These are phyloP conservation scores for Eucriotettix oculatus DNA, from an alignment of 2,888 invertebrate species.

Conservation along the genomic window DNA sequence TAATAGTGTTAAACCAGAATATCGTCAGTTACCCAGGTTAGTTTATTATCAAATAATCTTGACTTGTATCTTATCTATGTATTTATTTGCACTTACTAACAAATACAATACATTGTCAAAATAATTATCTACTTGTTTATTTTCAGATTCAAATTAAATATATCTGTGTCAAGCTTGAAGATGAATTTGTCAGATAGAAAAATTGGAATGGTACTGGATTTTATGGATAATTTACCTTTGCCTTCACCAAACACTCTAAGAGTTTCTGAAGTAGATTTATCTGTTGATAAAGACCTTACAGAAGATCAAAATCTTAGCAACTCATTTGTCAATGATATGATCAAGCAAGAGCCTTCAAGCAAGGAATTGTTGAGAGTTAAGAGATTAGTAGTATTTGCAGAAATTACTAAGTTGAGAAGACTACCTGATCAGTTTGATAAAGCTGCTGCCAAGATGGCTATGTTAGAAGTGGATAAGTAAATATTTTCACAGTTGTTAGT, in stretches of 20 bases:
- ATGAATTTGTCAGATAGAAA: slow-evolving; percentile 59
- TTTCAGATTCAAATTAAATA: slow-evolving; percentile 54
- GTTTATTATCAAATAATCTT: not conserved
- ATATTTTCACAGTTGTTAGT: not conserved
- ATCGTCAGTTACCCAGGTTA: slow-evolving; percentile 47
- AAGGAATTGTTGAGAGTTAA: slow-evolving; percentile 9
- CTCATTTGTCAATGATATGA: slow-evolving; percentile 9
- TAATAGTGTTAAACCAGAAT: slow-evolving; percentile 56
- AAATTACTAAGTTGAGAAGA: slow-evolving; percentile 4
- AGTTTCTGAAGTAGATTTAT: slow-evolving; percentile 10
- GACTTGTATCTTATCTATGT: not conserved
- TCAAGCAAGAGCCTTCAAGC: slow-evolving; percentile 11
- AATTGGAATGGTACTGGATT: slow-evolving; percentile 46
- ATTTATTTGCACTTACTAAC: not conserved
- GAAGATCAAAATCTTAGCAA: slow-evolving; percentile 6
- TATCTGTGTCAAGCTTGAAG: slow-evolving; percentile 52
- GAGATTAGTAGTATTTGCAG: slow-evolving; percentile 8
- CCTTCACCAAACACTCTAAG: slow-evolving; percentile 21
- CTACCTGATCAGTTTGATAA: slow-evolving; percentile 21
- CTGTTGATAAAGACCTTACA: not conserved
- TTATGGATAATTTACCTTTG: slow-evolving; percentile 33
- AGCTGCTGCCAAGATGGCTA: slow-evolving; percentile 25
- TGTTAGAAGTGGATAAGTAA: slow-evolving; percentile 26
- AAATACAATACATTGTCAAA: not conserved
- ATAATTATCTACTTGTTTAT: not conserved